These are phyloP conservation scores for Ennomos fuscantarius DNA, from an alignment of 2,888 invertebrate species.

Conservation along the genomic window DNA sequence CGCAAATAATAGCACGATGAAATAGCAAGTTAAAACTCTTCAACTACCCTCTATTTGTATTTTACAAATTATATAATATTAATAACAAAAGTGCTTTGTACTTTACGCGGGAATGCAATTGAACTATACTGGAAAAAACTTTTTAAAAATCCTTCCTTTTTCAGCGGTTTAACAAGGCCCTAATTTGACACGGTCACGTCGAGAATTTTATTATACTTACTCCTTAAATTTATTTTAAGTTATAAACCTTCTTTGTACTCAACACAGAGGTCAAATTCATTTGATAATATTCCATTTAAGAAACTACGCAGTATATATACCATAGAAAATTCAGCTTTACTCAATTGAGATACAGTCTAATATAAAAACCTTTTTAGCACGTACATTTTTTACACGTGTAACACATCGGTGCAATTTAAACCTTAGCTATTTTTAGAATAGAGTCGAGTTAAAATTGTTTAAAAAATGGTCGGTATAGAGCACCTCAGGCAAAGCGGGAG, in stretches of 20 bases:
- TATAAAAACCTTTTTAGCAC: slow-evolving; percentile 1
- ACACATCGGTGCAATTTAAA: neutral
- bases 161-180: slow-evolving; percentile 42
- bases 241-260: neutral
- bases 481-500: slow-evolving; percentile 45
- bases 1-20: neutral
- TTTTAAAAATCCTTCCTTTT: slow-evolving; percentile 28
- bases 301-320: slow-evolving; percentile 4
- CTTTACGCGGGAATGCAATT: slow-evolving; percentile 25
- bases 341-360: slow-evolving; percentile 2
- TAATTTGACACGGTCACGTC: slow-evolving; percentile 46
- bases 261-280: slow-evolving; percentile 2
- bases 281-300: slow-evolving; percentile 9
- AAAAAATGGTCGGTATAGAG: slow-evolving; percentile 19
- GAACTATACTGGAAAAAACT: slow-evolving; percentile 16
- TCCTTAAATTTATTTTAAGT: neutral
- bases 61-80: slow-evolving; percentile 12
- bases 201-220: slow-evolving; percentile 17
- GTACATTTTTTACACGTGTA: slow-evolving; percentile 6
- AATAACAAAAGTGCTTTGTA: slow-evolving; percentile 13
- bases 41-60: slow-evolving; percentile 14
- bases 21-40: slow-evolving; percentile 19
- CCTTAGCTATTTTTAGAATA: slow-evolving; percentile 2
- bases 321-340: slow-evolving; percentile 21
- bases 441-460: slow-evolving; percentile 14